phyloP scores from a whole-genome alignment of 2,888 invertebrate species.

The Drosophila peninsularis region DNA sequence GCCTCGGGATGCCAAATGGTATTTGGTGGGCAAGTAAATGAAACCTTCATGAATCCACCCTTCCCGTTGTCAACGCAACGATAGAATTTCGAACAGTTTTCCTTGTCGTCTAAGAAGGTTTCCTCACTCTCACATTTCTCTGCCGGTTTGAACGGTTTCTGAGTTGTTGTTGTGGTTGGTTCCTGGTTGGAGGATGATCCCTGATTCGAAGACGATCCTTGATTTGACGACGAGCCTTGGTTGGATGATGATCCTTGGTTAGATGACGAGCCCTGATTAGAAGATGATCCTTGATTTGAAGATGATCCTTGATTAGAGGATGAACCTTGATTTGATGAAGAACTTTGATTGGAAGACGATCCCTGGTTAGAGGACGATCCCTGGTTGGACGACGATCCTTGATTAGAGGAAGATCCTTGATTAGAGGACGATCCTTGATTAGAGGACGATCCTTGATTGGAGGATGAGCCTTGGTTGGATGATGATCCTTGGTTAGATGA shows the following conservation, averaged over 20 bases:
- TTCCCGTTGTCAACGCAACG: conserved; percentile 85
- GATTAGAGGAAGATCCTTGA: conserved; percentile 24
- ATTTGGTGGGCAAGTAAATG: conserved; percentile 86
- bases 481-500: conserved; percentile 27
- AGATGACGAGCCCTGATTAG: conserved; percentile 21
- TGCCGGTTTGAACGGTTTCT: conserved; percentile 73
- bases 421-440: conserved; percentile 28
- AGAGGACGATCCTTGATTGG: conserved; percentile 38
- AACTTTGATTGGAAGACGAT: conserved; percentile 26
- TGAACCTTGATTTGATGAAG: conserved; percentile 17
- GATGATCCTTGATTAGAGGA: conserved; percentile 37
- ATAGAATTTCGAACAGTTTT: conserved; percentile 87
- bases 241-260: conserved; percentile 22
- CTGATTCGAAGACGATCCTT: conserved; percentile 29
- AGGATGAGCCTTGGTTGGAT: conserved; percentile 6
- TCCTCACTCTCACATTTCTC: conserved; percentile 83
- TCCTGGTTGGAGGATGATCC: conserved; percentile 33
- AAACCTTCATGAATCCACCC: conserved; percentile 85
- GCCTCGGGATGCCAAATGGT: conserved; percentile 87
- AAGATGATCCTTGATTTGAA: not conserved
- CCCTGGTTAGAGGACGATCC: conserved; percentile 27
- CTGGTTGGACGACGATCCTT: conserved; percentile 22
- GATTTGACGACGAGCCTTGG: conserved; percentile 22
- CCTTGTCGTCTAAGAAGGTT: conserved; percentile 83
- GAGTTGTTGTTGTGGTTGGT: conserved; percentile 52